A percentile compares a stretch with the other conserved stretches of the same genome.
These are phyloP conservation scores for Galaxea fascicularis DNA, from an alignment of 92 coral and sea anemone genomes.

Conservation along the genomic window DNA sequence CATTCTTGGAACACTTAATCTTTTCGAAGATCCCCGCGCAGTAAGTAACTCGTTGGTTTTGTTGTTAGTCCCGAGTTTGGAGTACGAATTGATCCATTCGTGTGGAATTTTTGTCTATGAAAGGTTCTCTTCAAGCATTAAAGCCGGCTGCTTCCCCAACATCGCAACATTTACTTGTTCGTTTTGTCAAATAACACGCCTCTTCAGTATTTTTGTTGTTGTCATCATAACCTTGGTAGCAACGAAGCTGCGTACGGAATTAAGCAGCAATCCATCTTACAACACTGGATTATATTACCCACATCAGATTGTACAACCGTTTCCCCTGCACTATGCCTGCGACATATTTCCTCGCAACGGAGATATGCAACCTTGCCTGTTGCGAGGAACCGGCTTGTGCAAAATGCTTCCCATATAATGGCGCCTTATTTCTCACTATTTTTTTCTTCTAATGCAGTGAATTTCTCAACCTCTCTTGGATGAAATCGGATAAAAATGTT, in stretches of 20 bases:
- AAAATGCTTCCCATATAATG: background rate
- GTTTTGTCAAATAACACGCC: too few relatives aligned
- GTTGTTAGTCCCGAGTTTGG: too few relatives aligned
- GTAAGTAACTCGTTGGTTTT: constrained; percentile 66
- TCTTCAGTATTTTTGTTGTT: too few relatives aligned
- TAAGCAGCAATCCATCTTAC: too few relatives aligned
- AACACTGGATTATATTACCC: too few relatives aligned
- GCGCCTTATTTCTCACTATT: background rate
- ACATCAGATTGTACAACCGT: background rate
- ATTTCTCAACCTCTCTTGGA: constrained; percentile 96
- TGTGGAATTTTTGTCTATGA: too few relatives aligned
- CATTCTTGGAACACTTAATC: constrained; percentile 84
- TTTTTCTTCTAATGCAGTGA: constrained; percentile 68
- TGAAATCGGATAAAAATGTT: constrained; percentile 87
- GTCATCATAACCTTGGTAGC: too few relatives aligned
- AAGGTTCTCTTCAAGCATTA: too few relatives aligned
- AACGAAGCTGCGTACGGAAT: too few relatives aligned
- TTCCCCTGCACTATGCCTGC: background rate
- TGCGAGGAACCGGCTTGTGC: background rate
- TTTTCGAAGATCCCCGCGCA: constrained; percentile 91
- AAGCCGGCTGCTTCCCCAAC: too few relatives aligned
- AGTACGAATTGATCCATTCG: too few relatives aligned
- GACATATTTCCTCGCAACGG: background rate
- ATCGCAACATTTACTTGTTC: too few relatives aligned
- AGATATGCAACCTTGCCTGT: background rate